phyloP scores from a whole-genome alignment of 2,888 invertebrate genomes.

The Flexamia atlantica region DNA sequence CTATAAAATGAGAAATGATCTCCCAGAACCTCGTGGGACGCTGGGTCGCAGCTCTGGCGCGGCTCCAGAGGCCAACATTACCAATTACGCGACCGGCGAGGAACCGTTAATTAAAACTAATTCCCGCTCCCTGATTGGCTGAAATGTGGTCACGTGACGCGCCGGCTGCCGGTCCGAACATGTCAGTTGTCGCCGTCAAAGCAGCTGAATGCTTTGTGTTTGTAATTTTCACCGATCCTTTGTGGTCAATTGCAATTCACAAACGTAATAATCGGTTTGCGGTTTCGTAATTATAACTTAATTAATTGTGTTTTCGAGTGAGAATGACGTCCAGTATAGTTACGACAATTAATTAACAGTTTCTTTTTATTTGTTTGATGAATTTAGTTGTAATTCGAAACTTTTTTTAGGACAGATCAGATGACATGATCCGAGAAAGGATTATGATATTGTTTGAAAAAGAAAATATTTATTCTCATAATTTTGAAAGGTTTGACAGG shows the following conservation, averaged over 20 bases:
- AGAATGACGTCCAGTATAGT: too few species aligned
- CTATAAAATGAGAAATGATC: too few species aligned
- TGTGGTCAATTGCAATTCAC: slow-evolving; percentile 30
- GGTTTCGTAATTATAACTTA: not conserved
- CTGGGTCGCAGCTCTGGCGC: not conserved
- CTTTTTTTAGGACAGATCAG: too few species aligned
- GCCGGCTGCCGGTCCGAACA: not conserved
- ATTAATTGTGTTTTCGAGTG: too few species aligned
- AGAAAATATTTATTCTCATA: too few species aligned
- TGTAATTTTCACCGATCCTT: not conserved
- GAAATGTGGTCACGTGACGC: slow-evolving; percentile 20
- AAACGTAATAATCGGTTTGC: not conserved
- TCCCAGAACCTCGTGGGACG: too few species aligned
- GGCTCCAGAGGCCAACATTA: not conserved
- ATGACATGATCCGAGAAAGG: too few species aligned
- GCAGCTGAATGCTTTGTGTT: not conserved
- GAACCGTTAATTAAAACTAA: slow-evolving; percentile 31
- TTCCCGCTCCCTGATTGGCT: slow-evolving; percentile 16
- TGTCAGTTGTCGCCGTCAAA: not conserved
- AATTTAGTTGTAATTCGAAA: too few species aligned
- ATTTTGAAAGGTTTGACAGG: too few species aligned
- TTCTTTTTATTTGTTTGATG: too few species aligned
- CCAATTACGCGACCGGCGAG: slow-evolving; percentile 12
- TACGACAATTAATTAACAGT: too few species aligned
- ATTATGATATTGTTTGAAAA: too few species aligned